These are phyloP conservation scores for Oreochromis grahami DNA, from an alignment of 2,797 vertebrate species.

Conservation along the genomic window DNA sequence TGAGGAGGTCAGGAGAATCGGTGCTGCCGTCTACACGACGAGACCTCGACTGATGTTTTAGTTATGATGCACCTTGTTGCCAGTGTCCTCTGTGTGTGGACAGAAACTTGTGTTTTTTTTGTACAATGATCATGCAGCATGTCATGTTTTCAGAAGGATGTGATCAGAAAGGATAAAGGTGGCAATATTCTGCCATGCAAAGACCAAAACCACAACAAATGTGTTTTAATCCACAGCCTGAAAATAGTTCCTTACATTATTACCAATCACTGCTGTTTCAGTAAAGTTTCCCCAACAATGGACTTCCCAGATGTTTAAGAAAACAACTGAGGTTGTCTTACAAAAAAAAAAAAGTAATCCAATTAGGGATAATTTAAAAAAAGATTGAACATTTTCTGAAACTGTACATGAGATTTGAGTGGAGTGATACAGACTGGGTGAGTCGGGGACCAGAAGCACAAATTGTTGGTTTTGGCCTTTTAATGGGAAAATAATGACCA, in stretches of 20 bases:
- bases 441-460: neutral
- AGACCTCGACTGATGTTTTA: neutral
- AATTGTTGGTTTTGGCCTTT: neutral
- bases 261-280: neutral
- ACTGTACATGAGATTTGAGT: neutral
- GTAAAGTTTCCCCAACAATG: neutral
- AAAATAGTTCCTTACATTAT: neutral
- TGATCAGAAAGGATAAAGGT: neutral
- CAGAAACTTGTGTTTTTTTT: neutral
- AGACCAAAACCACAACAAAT: neutral
- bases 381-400: neutral
- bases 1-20: neutral
- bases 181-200: neutral
- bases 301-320: neutral
- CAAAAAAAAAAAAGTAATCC: neutral
- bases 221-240: neutral
- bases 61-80: neutral
- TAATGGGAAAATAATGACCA: neutral
- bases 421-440: neutral
- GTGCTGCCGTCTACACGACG: neutral
- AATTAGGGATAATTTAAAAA: neutral
- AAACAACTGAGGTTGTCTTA: neutral
- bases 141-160: neutral
- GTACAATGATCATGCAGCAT: neutral
- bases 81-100: neutral